These are phyloP conservation scores for Rhyacichthys aspro DNA, from an alignment of 2,797 vertebrate species.

Conservation along the genomic window DNA sequence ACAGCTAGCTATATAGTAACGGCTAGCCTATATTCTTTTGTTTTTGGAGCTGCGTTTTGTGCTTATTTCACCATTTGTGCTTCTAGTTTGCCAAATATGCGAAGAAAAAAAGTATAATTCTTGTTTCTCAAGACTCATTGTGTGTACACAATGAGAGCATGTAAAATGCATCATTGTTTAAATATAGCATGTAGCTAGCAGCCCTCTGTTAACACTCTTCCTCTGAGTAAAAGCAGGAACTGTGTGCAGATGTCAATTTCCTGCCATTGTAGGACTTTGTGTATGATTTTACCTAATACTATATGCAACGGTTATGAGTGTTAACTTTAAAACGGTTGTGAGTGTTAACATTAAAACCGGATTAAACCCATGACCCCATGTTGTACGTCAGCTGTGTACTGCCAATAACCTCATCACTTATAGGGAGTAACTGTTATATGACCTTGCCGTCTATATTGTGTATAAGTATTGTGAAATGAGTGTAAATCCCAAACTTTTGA, in stretches of 20 bases:
- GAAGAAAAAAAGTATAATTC: conserved; percentile 6
- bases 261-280: conserved; percentile 52
- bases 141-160: conserved; percentile 1
- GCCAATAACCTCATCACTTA: too few relatives aligned
- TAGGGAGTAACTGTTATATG: too few relatives aligned
- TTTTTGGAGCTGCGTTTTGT: neutral
- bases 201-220: conserved; percentile 40
- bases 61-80: neutral
- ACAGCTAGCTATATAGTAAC: too few relatives aligned
- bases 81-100: neutral
- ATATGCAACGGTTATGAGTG: too few relatives aligned
- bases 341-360: too few relatives aligned
- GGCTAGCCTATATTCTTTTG: neutral
- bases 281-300: neutral
- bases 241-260: conserved; percentile 58
- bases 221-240: conserved; percentile 67
- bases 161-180: conserved; percentile 26
- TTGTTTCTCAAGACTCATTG: conserved; percentile 27
- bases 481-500: too few relatives aligned
- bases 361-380: neutral
- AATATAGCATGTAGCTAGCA: conserved; percentile 41
- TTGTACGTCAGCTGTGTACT: neutral
- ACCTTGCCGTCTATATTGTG: too few relatives aligned
- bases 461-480: too few relatives aligned
- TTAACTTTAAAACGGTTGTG: too few relatives aligned